Base-by-base conservation (phyloP, 2,888 invertebrate species). In the Saturnia pavonia region DNA sequence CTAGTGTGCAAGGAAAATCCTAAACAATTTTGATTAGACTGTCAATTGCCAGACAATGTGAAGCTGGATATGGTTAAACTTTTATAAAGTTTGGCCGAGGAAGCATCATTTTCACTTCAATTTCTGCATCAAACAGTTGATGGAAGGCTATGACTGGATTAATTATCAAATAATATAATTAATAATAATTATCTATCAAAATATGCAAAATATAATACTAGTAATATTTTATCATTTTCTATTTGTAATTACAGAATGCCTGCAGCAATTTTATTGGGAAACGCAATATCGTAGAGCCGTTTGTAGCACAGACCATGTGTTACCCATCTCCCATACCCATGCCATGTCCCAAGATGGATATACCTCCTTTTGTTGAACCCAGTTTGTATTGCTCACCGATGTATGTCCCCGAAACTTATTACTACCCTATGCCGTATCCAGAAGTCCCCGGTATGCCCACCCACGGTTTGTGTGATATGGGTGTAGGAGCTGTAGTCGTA, bases 171-270 rank as follows among this genome's bases (percentile, higher is more conserved):
- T n/a, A n/a, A n/a, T n/a, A n/a, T n/a, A n/a, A n/a, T n/a, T n/a
- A n/a, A n/a, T n/a, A n/a, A n/a, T n/a, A n/a, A n/a, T n/a, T n/a
- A n/a, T n/a, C n/a, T n/a, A n/a, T n/a, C n/a, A n/a, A n/a, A n/a
- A n/a, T n/a, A n/a, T n/a, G n/a, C 7, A 19, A 48, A 48, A 48
- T 19, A 19, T n/a, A 16, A n/a, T 7, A 16, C 7, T 48, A 19
- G 6, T 7, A 48, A 48, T 48, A 48, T 48, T 48, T 48, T 19
- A 48, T 48, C 16, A 8, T 19, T 34, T 19, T 48, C 48, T 19
- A 19, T 25, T 60, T 60, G 11, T 6, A 27, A 60, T 65, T 65
- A 40, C 65, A 65, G 65, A 65, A 65, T 65, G 65, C n/a, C 16
- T 65, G 19, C 40, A n/a, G 65, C 1, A 19, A n/a, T n/a, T 65